Base-by-base conservation (phyloP, 2,113 vertebrate species). In the Nipponia nippon region DNA sequence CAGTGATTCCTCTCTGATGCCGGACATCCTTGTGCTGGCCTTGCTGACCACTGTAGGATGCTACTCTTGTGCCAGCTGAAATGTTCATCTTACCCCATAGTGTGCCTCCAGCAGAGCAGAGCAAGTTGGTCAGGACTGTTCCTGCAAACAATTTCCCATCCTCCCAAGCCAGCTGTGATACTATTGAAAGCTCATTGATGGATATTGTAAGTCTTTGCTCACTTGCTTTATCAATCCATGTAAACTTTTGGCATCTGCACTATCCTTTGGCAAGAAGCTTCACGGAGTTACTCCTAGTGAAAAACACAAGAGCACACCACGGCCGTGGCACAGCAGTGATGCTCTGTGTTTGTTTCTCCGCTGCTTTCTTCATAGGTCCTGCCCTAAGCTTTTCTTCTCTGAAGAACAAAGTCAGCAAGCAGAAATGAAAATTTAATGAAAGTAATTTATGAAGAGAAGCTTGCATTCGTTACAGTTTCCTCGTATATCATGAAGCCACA, bases 401-500 rank as follows among this genome's bases (percentile, higher is more conserved):
- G 25, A 36, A 89, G 52, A 27, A 50, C 42, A 83, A 71, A 77
- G 56, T 42, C 46, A 66, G 47, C 7, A 11, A 67, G 58, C 23
- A 63, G 61, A 77, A 77, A 46, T 59, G 21, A 50, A 83, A 42
- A 22, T 46, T 40, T 87, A 40, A 58, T 87, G 27, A 0, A 21
- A 29, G 58, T 72, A 73, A 19, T 72, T 65, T 65, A 27, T 25
- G 18, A 32, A 34, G 44, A 72, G 38, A 36, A 69, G 12, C n/a
- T 69, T 63, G 52, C 32, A 19, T 23, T 85, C 15, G 0, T 50
- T 84, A 32, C n/a, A 6, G 25, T 56, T 61, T 27, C 78, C 78
- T 65, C 44, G 25, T 26, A 4, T 15, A 7, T 14, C 29, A 17
- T 0, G 0, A n/a, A 23, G 76, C 49, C 70, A 49, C 2, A 0